Conservation (phyloP, 2,888 invertebrate species). For the Ferrisia virgata region DNA sequence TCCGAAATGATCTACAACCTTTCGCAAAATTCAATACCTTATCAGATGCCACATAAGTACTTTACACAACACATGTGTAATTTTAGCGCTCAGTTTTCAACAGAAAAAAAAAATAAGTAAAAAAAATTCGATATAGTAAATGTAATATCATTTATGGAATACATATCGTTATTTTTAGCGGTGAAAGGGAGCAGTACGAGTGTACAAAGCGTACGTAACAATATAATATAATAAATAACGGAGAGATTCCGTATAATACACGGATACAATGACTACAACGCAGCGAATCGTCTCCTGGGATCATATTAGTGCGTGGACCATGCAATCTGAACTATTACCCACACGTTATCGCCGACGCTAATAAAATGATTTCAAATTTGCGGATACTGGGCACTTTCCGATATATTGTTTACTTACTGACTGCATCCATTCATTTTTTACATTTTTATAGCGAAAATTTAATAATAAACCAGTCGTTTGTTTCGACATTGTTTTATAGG, state of each 20-base stretch:
- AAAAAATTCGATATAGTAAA: constrained; percentile 28
- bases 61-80: not conserved
- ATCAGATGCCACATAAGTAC: not conserved
- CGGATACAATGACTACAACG: constrained; percentile 28
- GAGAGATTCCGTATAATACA: not conserved
- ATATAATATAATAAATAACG: constrained; percentile 44
- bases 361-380: constrained; percentile 40
- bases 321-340: constrained; percentile 41
- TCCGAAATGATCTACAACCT: not conserved
- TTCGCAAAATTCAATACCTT: not conserved
- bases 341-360: constrained; percentile 39
- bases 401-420: constrained; percentile 19
- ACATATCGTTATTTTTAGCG: constrained; percentile 29
- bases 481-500: not conserved
- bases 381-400: constrained; percentile 3
- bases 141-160: constrained; percentile 42
- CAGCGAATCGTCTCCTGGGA: constrained; percentile 32
- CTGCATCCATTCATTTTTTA: constrained; percentile 20
- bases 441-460: constrained; percentile 15
- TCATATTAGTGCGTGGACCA: constrained; percentile 41
- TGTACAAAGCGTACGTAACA: constrained; percentile 38
- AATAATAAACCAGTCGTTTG: not conserved
- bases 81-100: not conserved
- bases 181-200: constrained; percentile 3
- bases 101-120: not conserved